A percentile compares a stretch with the other conserved stretches of the same genome.
Conservation (phyloP, 2,113 vertebrate genomes). For the Baryphthengus martii region DNA sequence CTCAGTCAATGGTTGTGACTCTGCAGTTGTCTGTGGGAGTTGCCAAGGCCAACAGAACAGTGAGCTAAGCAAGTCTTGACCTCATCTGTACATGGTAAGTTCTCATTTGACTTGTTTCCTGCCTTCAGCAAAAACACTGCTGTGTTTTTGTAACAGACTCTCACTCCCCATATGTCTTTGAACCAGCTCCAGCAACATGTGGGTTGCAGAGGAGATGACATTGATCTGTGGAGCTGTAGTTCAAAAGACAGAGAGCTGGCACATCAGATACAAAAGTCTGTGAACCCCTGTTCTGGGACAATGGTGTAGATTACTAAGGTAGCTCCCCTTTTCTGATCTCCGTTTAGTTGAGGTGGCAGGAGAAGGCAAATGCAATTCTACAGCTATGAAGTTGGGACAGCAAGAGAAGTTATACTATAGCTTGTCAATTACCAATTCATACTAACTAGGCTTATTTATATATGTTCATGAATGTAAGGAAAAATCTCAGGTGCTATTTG, state of each 20-base stretch:
- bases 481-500: background rate
- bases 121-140: background rate
- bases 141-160: background rate
- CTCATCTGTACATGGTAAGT: background rate
- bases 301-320: background rate
- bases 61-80: background rate
- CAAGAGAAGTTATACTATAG: background rate
- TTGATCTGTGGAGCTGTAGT: background rate
- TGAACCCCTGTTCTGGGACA: background rate
- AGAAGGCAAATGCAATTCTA: background rate
- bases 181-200: slow-evolving; percentile 27
- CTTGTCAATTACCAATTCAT: background rate
- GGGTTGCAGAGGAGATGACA: background rate
- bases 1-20: background rate
- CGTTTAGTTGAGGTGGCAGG: background rate
- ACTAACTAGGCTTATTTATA: background rate
- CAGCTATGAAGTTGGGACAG: background rate
- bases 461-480: background rate
- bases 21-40: background rate
- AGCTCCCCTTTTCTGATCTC: background rate
- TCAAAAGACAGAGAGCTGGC: background rate
- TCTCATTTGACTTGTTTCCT: background rate
- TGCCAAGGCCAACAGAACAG: background rate
- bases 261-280: background rate
- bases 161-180: slow-evolving; percentile 40